These are phyloP conservation scores for Leptodactylus fuscus DNA, from an alignment of 2,113 vertebrate species.

Conservation along the genomic window DNA sequence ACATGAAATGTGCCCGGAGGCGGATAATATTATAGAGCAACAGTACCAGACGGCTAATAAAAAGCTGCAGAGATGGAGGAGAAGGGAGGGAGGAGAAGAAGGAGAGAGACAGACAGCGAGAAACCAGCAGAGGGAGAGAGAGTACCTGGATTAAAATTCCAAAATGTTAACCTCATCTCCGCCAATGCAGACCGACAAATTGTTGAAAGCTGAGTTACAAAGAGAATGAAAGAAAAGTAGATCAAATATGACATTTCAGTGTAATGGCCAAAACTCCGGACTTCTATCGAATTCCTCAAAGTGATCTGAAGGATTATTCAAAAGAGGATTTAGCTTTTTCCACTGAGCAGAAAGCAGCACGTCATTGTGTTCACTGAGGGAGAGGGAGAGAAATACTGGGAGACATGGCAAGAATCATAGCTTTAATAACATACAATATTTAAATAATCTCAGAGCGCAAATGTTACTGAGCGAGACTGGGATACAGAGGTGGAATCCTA, in stretches of 20 bases:
- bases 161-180: constrained; percentile 23
- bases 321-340: constrained; percentile 40
- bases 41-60: constrained; percentile 59
- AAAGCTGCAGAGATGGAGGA: constrained; percentile 44
- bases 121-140: constrained; percentile 41
- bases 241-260: constrained; percentile 31
- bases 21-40: constrained; percentile 60
- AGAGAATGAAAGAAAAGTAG: constrained; percentile 19
- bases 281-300: constrained; percentile 40
- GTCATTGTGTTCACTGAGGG: neutral
- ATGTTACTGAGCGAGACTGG: neutral
- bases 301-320: constrained; percentile 38
- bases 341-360: constrained; percentile 20
- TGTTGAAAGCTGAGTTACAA: neutral
- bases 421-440: constrained; percentile 43
- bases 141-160: constrained; percentile 16
- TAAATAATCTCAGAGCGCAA: constrained; percentile 22
- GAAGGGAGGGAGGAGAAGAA: neutral
- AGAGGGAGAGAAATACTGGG: constrained; percentile 4
- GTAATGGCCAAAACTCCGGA: constrained; percentile 27
- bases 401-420: constrained; percentile 43
- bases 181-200: neutral
- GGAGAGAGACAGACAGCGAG: neutral
- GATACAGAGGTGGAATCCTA: neutral
- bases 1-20: constrained; percentile 61